These are phyloP conservation scores for Olivierus martensii DNA, from an alignment of 1,140 invertebrate species.

Conservation along the genomic window DNA sequence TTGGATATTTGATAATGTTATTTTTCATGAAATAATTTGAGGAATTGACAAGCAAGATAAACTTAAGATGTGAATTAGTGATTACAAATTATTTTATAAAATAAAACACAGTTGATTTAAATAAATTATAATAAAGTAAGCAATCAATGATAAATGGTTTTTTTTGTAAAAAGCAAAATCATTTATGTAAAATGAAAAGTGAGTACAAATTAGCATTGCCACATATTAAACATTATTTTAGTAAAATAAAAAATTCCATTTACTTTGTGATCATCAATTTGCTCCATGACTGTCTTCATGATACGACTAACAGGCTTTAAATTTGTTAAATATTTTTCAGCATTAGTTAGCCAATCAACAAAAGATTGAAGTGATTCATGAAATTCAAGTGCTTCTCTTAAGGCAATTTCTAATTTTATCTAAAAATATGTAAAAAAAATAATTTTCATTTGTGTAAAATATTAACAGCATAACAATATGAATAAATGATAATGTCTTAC, in stretches of 20 bases:
- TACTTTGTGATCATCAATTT: slow-evolving; percentile 84
- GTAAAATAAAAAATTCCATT: neutral
- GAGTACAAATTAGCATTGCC: too few relatives aligned
- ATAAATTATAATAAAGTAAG: too few relatives aligned
- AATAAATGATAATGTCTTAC: neutral
- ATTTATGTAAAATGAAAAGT: too few relatives aligned
- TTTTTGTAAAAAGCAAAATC: too few relatives aligned
- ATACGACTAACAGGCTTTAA: slow-evolving; percentile 87
- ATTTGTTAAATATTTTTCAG: slow-evolving; percentile 75
- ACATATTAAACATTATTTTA: too few relatives aligned
- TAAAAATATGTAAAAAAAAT: neutral
- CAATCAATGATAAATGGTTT: too few relatives aligned
- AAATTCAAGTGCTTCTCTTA: slow-evolving; percentile 92
- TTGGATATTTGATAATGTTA: too few relatives aligned
- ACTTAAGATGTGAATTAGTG: too few relatives aligned
- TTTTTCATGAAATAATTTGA: too few relatives aligned
- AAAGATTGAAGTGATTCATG: slow-evolving; percentile 78
- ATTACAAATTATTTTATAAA: too few relatives aligned
- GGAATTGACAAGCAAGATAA: too few relatives aligned
- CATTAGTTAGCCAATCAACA: slow-evolving; percentile 87
- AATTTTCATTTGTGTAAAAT: neutral
- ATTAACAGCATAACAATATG: neutral
- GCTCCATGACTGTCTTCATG: slow-evolving; percentile 71
- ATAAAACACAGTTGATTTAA: too few relatives aligned
- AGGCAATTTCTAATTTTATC: slow-evolving; percentile 91